Conservation (phyloP, 2,888 invertebrate species). For the Dichetophora obliterata region DNA sequence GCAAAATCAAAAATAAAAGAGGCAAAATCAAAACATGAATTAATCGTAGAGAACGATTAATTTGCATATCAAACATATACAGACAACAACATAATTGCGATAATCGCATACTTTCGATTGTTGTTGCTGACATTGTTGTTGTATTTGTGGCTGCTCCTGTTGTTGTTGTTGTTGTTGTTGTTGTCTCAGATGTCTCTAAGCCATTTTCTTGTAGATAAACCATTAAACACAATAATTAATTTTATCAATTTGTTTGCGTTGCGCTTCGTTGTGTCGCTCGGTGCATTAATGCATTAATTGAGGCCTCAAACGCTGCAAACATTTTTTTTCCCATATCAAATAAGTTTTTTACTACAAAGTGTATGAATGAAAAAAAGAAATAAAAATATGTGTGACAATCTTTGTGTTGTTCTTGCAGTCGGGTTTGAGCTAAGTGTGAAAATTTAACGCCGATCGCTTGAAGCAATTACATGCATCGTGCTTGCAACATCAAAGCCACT, state of each 20-base stretch:
- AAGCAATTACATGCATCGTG: neutral
- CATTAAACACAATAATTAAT: conserved; percentile 47
- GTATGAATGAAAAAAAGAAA: neutral
- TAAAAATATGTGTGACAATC: neutral
- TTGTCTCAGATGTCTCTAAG: conserved; percentile 28
- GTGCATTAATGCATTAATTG: neutral
- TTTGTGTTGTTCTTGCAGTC: conserved; percentile 11
- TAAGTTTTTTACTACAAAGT: neutral
- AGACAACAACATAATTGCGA: conserved; percentile 62
- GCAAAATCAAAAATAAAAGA: neutral
- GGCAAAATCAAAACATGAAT: conserved; percentile 4
- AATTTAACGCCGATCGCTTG: neutral
- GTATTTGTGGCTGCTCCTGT: conserved; percentile 52
- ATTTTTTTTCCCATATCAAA: neutral
- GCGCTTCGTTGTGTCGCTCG: conserved; percentile 8
- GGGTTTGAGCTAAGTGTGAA: conserved; percentile 9
- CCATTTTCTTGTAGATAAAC: conserved; percentile 37
- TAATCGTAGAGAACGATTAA: conserved; percentile 47
- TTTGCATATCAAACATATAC: conserved; percentile 61
- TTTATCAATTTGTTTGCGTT: conserved; percentile 40
- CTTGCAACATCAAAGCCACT: conserved; percentile 1
- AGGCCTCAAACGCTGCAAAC: neutral
- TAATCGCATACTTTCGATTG: conserved; percentile 52
- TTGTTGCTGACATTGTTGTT: conserved; percentile 52
- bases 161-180: conserved; percentile 54